phyloP scores from a whole-genome alignment of 2,797 vertebrate species.

The Galago senegalensis region DNA sequence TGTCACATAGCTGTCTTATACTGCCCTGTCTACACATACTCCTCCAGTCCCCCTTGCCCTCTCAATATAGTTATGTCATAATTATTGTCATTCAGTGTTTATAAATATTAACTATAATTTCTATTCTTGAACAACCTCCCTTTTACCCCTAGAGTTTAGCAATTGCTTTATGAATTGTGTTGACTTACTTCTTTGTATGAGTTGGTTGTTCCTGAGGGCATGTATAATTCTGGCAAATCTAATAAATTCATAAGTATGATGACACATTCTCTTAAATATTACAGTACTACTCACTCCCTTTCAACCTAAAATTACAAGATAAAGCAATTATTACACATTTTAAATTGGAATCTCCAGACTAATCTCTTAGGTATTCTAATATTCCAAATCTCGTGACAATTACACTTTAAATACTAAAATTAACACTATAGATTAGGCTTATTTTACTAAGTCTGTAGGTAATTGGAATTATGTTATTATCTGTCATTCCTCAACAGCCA shows the following conservation, averaged over 20 bases:
- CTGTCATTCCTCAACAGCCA: conserved; percentile 37
- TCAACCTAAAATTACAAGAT: conserved; percentile 12
- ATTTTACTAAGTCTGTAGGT: neutral
- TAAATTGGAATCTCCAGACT: conserved; percentile 55
- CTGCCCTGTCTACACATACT: neutral
- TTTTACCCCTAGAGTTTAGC: neutral
- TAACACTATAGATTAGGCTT: conserved; percentile 28
- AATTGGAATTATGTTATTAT: conserved; percentile 17
- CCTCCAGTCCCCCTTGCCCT: neutral
- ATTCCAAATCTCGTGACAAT: conserved; percentile 33
- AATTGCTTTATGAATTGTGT: conserved; percentile 28
- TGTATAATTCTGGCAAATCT: conserved; percentile 57
- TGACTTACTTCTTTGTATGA: conserved; percentile 25
- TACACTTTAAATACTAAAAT: conserved; percentile 64
- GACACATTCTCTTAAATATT: conserved; percentile 41
- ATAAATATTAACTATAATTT: conserved; percentile 19
- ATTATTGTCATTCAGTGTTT: conserved; percentile 45
- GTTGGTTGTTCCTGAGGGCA: neutral
- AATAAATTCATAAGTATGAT: conserved; percentile 20
- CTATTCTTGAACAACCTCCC: conserved; percentile 8
- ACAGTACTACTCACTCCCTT: conserved; percentile 11
- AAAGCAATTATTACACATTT: conserved; percentile 58
- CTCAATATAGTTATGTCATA: neutral
- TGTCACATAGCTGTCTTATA: neutral
- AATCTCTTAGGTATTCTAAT: conserved; percentile 33